Evolutionary conservation across 2,113 vertebrate species (phyloP).

Genomic region (Muntiacus reevesi): DNA sequence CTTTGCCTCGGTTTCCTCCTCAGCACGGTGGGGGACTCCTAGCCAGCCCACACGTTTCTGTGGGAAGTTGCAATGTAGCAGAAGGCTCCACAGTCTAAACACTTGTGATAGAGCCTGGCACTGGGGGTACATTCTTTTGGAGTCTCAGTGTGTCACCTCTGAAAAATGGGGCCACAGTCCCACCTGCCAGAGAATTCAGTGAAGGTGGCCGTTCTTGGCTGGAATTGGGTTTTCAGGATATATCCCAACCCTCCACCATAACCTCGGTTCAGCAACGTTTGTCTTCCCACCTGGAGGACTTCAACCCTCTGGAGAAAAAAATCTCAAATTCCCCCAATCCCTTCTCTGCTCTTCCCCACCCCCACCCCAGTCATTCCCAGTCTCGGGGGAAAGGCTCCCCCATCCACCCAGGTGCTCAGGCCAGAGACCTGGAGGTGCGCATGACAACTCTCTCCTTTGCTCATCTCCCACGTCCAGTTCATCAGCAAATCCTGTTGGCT

Average conservation of each 20-base stretch:
- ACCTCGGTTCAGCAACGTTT: not conserved
- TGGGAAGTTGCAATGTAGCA: not conserved
- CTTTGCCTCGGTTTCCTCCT: slow-evolving; percentile 1
- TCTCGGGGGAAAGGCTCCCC: not conserved
- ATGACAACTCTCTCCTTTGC: not conserved
- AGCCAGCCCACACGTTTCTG: not conserved
- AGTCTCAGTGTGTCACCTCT: not conserved
- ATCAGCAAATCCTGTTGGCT: slow-evolving; percentile 58
- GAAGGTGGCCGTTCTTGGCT: not conserved
- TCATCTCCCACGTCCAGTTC: slow-evolving; percentile 52
- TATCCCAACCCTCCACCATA: not conserved
- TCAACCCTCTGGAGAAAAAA: not conserved
- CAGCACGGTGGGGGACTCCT: not conserved
- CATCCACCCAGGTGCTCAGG: slow-evolving; percentile 52
- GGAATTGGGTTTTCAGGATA: not conserved
- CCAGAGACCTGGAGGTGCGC: slow-evolving; percentile 33
- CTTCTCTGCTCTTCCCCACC: not conserved
- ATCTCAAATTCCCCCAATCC: not conserved
- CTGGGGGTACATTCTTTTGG: not conserved
- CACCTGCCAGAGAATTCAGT: not conserved
- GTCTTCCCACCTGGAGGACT: not conserved
- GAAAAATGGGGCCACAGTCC: not conserved
- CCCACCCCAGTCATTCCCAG: not conserved
- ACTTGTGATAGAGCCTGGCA: not conserved
- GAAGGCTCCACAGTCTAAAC: not conserved